Percentiles rank a stretch among this genome's conserved stretches.
Evolutionary conservation across 2,113 vertebrate species (phyloP).

Genomic region (Accipiter cooperii): DNA sequence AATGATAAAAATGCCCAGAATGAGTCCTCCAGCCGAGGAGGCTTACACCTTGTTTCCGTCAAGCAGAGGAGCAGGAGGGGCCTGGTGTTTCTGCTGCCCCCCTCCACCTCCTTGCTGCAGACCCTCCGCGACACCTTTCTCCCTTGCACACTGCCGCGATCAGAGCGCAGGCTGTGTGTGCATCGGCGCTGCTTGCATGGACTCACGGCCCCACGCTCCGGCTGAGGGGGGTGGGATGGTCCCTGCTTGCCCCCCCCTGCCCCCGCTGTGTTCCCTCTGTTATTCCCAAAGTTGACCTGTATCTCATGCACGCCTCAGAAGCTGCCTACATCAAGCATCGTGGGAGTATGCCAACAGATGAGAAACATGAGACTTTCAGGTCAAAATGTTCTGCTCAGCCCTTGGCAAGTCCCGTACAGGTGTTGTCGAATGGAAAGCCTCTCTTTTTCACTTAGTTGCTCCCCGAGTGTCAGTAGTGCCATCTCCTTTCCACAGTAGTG

Average conservation of each 20-base stretch:
- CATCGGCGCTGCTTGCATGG: fast-evolving
- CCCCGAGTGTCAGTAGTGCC: fast-evolving
- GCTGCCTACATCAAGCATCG: not conserved
- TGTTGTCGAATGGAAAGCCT: not conserved
- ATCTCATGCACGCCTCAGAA: fast-evolving
- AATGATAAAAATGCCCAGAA: not conserved
- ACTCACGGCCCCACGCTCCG: fast-evolving
- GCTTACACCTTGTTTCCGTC: not conserved
- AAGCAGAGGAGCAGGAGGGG: not conserved
- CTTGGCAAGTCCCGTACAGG: too few relatives aligned
- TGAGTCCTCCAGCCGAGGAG: not conserved
- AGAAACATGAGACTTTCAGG: not conserved
- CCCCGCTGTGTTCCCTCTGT: fast-evolving
- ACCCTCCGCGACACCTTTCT: not conserved
- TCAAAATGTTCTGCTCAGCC: not conserved
- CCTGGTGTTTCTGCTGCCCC: not conserved
- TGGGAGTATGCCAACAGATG: fast-evolving
- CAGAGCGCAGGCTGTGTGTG: too few relatives aligned
- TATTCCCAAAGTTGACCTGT: fast-evolving
- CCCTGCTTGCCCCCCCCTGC: too few relatives aligned
- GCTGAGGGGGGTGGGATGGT: fast-evolving
- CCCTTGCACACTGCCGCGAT: not conserved
- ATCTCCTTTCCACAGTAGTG: not conserved
- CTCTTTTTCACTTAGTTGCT: not conserved
- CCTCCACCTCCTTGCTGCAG: not conserved